phyloP scores from a whole-genome alignment of 2,113 vertebrate genomes.

The Hystrix cristata region DNA sequence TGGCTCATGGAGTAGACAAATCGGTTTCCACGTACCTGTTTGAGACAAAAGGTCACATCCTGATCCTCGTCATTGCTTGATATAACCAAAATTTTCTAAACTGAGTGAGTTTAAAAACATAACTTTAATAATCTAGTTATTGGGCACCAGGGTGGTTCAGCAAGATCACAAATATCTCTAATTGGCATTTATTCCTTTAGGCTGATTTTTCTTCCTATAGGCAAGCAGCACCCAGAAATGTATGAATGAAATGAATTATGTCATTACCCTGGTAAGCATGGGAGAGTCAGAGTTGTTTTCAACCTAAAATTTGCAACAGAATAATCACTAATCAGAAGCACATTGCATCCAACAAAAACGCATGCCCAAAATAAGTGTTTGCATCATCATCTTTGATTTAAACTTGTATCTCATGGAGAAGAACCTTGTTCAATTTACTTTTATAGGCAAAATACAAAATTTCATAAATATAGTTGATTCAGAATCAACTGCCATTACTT shows the following conservation, averaged over 20 bases:
- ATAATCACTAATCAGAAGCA: neutral
- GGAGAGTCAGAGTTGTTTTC: slow-evolving; percentile 1
- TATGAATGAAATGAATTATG: slow-evolving; percentile 35
- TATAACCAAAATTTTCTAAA: neutral
- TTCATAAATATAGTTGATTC: neutral
- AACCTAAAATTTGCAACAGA: slow-evolving; percentile 7
- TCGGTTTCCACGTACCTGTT: neutral
- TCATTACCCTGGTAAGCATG: neutral
- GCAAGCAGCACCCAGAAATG: neutral
- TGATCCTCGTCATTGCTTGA: neutral
- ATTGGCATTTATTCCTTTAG: neutral
- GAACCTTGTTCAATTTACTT: neutral
- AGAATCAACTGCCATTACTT: neutral
- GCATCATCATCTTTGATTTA: neutral
- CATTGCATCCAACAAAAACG: neutral
- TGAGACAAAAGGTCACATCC: neutral
- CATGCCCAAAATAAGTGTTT: neutral
- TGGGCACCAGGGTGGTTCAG: neutral
- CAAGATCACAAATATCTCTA: neutral
- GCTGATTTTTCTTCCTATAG: neutral
- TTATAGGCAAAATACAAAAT: neutral
- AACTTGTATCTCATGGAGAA: neutral
- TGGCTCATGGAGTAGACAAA: neutral
- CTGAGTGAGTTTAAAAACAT: neutral
- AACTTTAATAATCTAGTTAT: neutral